phyloP scores from a whole-genome alignment of 2,113 vertebrate genomes.

The Mustela lutreola region DNA sequence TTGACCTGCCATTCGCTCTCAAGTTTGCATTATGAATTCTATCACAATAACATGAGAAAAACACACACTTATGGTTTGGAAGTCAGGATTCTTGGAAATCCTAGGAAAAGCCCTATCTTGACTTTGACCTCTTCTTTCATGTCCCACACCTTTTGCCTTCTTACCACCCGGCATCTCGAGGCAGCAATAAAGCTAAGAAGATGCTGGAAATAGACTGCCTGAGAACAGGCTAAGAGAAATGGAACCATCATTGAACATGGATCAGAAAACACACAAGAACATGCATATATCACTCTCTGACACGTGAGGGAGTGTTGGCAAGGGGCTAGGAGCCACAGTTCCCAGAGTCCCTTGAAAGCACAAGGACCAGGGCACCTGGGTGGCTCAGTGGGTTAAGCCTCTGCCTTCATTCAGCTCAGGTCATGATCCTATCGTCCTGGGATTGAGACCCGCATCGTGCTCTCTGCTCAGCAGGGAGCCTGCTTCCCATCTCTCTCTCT shows the following conservation, averaged over 20 bases:
- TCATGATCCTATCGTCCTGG: no score
- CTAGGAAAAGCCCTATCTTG: neutral
- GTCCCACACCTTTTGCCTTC: neutral
- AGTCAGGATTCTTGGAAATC: neutral
- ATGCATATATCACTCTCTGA: no score
- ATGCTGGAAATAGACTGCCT: neutral
- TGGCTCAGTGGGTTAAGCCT: no score
- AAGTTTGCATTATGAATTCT: neutral
- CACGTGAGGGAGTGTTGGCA: neutral
- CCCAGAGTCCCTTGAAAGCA: neutral
- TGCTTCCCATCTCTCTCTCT: no score
- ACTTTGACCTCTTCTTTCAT: neutral
- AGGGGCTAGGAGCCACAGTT: neutral
- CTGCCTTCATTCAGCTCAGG: no score
- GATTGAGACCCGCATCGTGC: no score
- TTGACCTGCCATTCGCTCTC: neutral
- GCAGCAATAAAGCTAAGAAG: neutral
- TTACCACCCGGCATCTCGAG: neutral
- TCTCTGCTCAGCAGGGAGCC: no score
- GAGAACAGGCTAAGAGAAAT: neutral
- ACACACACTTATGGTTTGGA: neutral
- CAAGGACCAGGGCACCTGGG: neutral
- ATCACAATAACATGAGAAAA: neutral
- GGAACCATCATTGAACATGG: neutral
- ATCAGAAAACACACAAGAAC: neutral